These are phyloP conservation scores for Panurus biarmicus DNA, from an alignment of 2,113 vertebrate species.

Conservation along the genomic window DNA sequence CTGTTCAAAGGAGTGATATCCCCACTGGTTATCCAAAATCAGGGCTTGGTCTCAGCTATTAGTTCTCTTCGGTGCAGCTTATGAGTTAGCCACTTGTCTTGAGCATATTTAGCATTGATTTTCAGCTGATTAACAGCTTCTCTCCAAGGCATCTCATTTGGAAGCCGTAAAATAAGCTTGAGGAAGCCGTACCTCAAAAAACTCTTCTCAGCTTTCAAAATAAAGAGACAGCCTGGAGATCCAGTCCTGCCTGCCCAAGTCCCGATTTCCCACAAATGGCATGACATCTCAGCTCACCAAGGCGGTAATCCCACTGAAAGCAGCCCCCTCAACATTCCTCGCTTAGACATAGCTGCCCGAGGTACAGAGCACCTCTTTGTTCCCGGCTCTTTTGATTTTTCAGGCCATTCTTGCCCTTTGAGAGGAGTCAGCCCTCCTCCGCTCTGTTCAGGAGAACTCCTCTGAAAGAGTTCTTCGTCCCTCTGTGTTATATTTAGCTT, in stretches of 20 bases:
- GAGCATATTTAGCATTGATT: not conserved
- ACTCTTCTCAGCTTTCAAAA: not conserved
- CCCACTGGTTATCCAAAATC: not conserved
- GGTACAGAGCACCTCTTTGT: not conserved
- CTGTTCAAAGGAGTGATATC: not conserved
- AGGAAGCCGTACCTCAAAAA: not conserved
- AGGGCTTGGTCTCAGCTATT: not conserved
- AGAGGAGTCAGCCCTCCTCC: not conserved
- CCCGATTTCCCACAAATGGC: not conserved
- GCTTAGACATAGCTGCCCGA: not conserved
- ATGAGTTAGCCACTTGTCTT: not conserved
- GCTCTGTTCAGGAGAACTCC: not conserved
- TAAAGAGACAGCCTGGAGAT: not conserved
- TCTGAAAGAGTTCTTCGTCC: not conserved
- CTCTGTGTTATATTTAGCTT: not conserved
- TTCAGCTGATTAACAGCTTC: not conserved
- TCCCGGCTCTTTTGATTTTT: slow-evolving; percentile 3
- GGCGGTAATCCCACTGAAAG: not conserved
- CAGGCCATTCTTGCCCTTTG: not conserved
- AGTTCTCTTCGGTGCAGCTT: not conserved
- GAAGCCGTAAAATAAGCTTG: not conserved
- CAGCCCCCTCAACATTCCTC: not conserved
- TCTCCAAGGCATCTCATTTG: not conserved
- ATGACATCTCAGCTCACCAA: not conserved
- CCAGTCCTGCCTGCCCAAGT: not conserved